Evolutionary conservation across 2,888 invertebrate genomes (phyloP).

Genomic region (Cheilosia urbana): DNA sequence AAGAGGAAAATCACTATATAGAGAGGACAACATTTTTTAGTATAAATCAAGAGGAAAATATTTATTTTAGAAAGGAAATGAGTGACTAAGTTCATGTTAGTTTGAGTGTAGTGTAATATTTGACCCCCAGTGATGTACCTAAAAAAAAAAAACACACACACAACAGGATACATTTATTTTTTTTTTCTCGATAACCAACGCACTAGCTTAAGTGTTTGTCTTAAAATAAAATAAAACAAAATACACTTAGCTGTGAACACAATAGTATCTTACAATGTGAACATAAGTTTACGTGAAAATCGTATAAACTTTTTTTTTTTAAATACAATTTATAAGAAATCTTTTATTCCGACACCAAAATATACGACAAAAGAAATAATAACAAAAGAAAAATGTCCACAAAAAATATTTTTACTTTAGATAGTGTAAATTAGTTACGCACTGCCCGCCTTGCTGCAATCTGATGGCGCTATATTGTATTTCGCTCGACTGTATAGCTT

Average conservation of each 20-base stretch:
- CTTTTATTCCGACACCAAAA: slow-evolving; percentile 49
- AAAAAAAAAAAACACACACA: not conserved
- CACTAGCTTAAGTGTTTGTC: slow-evolving; percentile 25
- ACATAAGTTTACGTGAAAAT: slow-evolving; percentile 17
- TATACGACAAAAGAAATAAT: slow-evolving; percentile 18
- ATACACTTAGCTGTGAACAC: slow-evolving; percentile 6
- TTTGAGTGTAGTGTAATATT: no score
- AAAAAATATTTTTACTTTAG: slow-evolving; percentile 24
- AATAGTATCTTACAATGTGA: slow-evolving; percentile 13
- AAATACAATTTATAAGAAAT: not conserved
- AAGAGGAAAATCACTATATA: not conserved
- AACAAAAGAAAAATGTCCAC: slow-evolving; percentile 17
- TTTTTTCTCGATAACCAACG: not conserved
- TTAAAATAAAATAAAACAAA: not conserved
- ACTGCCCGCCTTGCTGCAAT: slow-evolving; percentile 75
- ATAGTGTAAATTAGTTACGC: slow-evolving; percentile 72
- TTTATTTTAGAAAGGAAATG: no score
- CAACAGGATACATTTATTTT: no score
- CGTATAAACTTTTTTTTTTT: not conserved
- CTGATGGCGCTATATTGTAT: slow-evolving; percentile 74
- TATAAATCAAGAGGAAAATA: no score
- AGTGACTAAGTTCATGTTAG: no score
- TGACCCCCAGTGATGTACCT: slow-evolving; percentile 1
- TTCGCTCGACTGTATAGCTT: slow-evolving; percentile 74
- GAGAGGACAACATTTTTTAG: no score